Evolutionary conservation across 1,140 invertebrate species (phyloP), one percentile per base, ranked within the genome.

Genomic region (Achroia grisella): DNA sequence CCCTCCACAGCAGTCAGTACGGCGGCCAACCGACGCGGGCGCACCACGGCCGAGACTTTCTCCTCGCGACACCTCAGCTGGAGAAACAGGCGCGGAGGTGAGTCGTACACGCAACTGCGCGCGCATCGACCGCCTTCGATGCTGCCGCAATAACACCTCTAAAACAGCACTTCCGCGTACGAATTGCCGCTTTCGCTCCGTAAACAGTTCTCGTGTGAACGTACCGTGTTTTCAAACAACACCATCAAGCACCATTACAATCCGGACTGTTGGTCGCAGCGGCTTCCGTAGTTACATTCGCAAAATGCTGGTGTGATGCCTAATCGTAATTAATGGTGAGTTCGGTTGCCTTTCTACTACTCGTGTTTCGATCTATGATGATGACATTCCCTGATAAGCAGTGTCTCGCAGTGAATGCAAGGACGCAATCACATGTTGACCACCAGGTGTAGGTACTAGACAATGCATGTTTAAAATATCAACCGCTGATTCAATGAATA

Each of bases 11-110:
- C 71, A 71, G 33, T 29, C 52, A 36, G 33, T 39, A 39, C 42
- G 43, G 29, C 56, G 52, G 40, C 71, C 69, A 69, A 71, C 70
- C 68, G 58, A 52, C 60, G 66, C 72, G 52, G 51, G 69, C 66
- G 61, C 69, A 52, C 73, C 75, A 81, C 71, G 75, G 80, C 71
- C 77, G 69, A 71, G 67, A 84, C 80, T 84, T 84, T 84, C 80
- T 84, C 80, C 75, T 76, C 71, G 75, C 74, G 75, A 82, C 78
- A 82, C 72, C 76, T 67, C 71, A 49, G 50, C 56, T 52, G 64
- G 74, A 67, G 76, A 72, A 70, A 77, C 76, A 52, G 54, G 51
- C 56, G 39, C 46, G 56, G 56, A 53, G 51, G 56, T 50, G 74
- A 80, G 75, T 80, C 71, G 62, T 54, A 64, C 50, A 62, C 67